Base-by-base conservation (phyloP, 2,113 vertebrate species). In the Alligator mississippiensis region DNA sequence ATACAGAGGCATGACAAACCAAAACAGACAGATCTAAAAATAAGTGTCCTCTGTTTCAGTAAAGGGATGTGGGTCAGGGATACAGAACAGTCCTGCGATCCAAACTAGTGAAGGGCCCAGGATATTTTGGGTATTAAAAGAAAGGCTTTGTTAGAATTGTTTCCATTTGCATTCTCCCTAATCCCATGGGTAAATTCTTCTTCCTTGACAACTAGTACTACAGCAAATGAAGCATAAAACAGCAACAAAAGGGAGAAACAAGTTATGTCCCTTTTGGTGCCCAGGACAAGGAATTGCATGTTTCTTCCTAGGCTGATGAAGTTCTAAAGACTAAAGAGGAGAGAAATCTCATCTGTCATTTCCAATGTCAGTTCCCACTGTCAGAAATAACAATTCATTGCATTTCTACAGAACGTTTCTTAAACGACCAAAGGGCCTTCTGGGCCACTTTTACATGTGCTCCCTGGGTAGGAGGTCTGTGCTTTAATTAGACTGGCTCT, bases 1-100 rank as follows among this genome's bases (percentile, higher is more conserved):
- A 93, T 61, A 7, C 77, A 25, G 5, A 66, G 54, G 74, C 58
- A 79, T 94, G 91, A 95, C 83, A 92, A 96, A 95, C 47, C 82
- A 84, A 90, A 97, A 92, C 47, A 90, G 92, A 88, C 91, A 92
- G 85, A 60, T 95, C 89, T 7, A 4, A 96, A 96, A 96, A 96
- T 90, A 88, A 58, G 57, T 16, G 34, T 76, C 64, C 84, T 95
- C 55, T 84, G 91, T 82, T 82, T 68, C n/a, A 87, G 77, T 80
- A 54, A 70, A 30, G 25, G 75, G 57, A 59, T 14, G 3, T 75
- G 68, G 88, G 84, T 85, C 89, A 91, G 84, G 80, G 77, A 89
- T 77, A 82, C 34, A 78, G 81, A 94, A 60, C 13, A 38, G 62
- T 79, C 27, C 30, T 57, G 0, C 11, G 14, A 34, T 86, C 58